These are phyloP conservation scores for Drosophila ficusphila DNA, from an alignment of 1,140 invertebrate species.

Conservation along the genomic window DNA sequence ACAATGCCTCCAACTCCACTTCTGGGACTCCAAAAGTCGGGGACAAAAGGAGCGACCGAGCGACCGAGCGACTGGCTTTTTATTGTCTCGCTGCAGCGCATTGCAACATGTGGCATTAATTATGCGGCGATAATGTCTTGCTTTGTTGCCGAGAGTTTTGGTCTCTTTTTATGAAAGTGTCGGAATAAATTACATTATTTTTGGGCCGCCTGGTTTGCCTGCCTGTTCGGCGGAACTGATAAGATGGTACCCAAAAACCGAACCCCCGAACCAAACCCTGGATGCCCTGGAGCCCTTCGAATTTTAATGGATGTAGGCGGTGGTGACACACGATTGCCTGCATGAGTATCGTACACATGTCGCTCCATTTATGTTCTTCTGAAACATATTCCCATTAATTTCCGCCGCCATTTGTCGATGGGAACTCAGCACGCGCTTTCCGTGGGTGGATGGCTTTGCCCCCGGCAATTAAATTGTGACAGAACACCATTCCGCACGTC, in stretches of 20 bases:
- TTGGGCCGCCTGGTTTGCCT: slow-evolving; percentile 42
- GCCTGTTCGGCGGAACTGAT: slow-evolving; percentile 54
- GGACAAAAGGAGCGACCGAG: slow-evolving; percentile 12
- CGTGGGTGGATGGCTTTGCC: slow-evolving; percentile 31
- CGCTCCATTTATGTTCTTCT: slow-evolving; percentile 46
- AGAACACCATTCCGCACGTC: slow-evolving; percentile 61
- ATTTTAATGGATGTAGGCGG: slow-evolving; percentile 57
- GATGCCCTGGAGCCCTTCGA: slow-evolving; percentile 29
- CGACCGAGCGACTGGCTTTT: slow-evolving; percentile 40
- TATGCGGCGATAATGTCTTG: slow-evolving; percentile 82
- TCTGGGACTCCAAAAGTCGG: slow-evolving; percentile 3
- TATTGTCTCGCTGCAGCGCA: slow-evolving; percentile 63
- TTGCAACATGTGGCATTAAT: slow-evolving; percentile 81
- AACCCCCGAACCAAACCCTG: not conserved
- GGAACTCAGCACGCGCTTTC: slow-evolving; percentile 31
- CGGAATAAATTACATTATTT: slow-evolving; percentile 82
- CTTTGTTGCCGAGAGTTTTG: slow-evolving; percentile 74
- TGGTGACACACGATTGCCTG: slow-evolving; percentile 37
- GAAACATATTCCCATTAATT: slow-evolving; percentile 60
- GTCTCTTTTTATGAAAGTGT: slow-evolving; percentile 79
- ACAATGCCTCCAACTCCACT: slow-evolving; percentile 11
- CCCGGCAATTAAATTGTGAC: slow-evolving; percentile 62
- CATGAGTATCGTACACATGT: slow-evolving; percentile 32
- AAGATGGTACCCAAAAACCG: slow-evolving; percentile 18
- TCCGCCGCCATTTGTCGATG: slow-evolving; percentile 39